Conservation (phyloP, 2,113 vertebrate genomes). For the Varanus komodoensis region DNA sequence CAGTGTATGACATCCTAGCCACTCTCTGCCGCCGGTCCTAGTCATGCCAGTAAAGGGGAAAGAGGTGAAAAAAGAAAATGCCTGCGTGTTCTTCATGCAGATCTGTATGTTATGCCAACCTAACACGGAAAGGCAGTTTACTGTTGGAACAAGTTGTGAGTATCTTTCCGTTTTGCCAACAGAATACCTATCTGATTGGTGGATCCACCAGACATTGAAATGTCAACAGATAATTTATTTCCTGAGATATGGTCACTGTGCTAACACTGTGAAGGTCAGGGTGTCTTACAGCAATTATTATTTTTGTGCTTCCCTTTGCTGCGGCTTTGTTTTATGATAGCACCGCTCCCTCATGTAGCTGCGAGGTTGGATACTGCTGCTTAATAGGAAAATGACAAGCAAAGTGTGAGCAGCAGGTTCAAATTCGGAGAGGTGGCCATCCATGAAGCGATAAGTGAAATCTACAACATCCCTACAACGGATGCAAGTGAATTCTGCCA, state of each 20-base stretch:
- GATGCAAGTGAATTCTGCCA: constrained; percentile 19
- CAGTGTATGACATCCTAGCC: not conserved
- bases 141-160: not conserved
- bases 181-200: constrained; percentile 8
- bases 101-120: not conserved
- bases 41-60: not conserved
- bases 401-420: constrained; percentile 42
- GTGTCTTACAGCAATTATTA: constrained; percentile 8
- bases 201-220: constrained; percentile 12
- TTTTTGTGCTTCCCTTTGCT: constrained; percentile 3
- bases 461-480: constrained; percentile 16
- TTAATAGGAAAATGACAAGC: constrained; percentile 13
- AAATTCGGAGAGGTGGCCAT: constrained; percentile 41
- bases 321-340: constrained; percentile 3
- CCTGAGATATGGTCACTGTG: not conserved
- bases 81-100: not conserved
- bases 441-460: constrained; percentile 37
- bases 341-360: not conserved
- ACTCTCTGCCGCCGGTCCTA: not conserved
- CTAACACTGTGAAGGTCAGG: constrained; percentile 14
- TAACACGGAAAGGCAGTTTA: not conserved
- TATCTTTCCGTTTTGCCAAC: constrained; percentile 5
- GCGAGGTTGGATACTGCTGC: constrained; percentile 39
- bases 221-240: constrained; percentile 33
- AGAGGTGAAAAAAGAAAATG: not conserved